phyloP scores from a whole-genome alignment of 92 coral and sea anemone genomes.

The Zoanthus sociatus region DNA sequence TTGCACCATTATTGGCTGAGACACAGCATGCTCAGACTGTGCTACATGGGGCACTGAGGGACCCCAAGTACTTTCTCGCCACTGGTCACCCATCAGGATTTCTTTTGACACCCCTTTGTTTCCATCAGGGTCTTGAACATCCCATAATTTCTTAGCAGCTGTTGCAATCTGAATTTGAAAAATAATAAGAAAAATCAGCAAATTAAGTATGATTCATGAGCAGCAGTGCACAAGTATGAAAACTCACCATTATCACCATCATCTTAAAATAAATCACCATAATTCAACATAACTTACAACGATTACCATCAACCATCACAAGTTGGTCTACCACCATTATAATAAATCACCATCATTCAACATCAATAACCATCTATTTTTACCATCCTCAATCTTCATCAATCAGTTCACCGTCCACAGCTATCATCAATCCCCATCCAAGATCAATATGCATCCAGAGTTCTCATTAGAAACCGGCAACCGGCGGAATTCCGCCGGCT shows the following conservation, averaged over 20 bases:
- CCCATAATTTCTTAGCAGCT: constrained; percentile 99
- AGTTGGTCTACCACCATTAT: too few relatives aligned
- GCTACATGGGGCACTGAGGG: constrained; percentile 96
- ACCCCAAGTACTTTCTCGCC: constrained; percentile 94
- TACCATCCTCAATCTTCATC: too few relatives aligned
- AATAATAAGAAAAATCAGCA: not conserved
- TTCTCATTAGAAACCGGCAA: too few relatives aligned
- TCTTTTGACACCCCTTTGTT: constrained; percentile 85
- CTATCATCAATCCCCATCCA: too few relatives aligned
- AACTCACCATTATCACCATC: not conserved
- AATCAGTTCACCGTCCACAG: too few relatives aligned
- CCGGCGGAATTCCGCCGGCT: too few relatives aligned
- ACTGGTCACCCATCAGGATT: constrained; percentile 89
- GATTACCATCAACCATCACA: too few relatives aligned
- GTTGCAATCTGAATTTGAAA: constrained; percentile 84
- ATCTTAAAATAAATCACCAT: too few relatives aligned
- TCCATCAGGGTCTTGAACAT: constrained; percentile 93
- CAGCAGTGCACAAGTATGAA: not conserved
- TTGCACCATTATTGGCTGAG: constrained; percentile 98
- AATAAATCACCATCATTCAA: too few relatives aligned
- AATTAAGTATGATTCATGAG: not conserved
- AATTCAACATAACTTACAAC: too few relatives aligned
- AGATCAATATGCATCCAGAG: too few relatives aligned
- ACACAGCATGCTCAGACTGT: constrained; percentile 99
- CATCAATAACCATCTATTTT: too few relatives aligned